A percentile compares a stretch with the other conserved stretches of the same genome.
Evolutionary conservation across 2,113 vertebrate genomes (phyloP).

Genomic region (Eulemur macaco): DNA sequence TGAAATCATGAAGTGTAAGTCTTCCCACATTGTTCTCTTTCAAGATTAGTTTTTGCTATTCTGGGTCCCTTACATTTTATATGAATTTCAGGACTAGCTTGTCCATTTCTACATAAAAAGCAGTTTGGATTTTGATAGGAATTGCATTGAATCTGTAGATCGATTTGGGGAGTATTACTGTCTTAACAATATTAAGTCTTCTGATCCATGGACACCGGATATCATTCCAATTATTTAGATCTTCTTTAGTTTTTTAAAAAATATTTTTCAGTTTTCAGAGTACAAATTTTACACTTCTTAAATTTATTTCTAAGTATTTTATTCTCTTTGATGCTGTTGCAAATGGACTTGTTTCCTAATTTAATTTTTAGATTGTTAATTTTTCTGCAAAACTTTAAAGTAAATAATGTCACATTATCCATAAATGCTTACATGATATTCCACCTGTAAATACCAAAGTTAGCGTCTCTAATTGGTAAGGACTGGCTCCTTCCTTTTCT

Average conservation of each 20-base stretch:
- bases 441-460: background rate
- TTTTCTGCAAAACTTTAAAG: background rate
- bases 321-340: background rate
- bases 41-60: background rate
- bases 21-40: background rate
- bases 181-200: background rate
- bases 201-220: background rate
- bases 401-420: background rate
- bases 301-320: background rate
- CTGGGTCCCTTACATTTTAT: background rate
- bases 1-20: background rate
- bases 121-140: background rate
- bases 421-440: background rate
- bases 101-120: background rate
- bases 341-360: background rate
- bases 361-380: background rate
- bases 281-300: background rate
- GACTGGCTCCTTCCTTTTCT: background rate
- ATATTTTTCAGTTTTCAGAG: background rate
- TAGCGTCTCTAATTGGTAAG: background rate
- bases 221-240: background rate
- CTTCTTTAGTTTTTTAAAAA: background rate
- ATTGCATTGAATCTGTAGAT: background rate
- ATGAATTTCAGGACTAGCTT: conserved; percentile 7
- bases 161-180: background rate